These are phyloP conservation scores for Paedocypris sp. DNA, from an alignment of 2,113 vertebrate species.

Conservation along the genomic window DNA sequence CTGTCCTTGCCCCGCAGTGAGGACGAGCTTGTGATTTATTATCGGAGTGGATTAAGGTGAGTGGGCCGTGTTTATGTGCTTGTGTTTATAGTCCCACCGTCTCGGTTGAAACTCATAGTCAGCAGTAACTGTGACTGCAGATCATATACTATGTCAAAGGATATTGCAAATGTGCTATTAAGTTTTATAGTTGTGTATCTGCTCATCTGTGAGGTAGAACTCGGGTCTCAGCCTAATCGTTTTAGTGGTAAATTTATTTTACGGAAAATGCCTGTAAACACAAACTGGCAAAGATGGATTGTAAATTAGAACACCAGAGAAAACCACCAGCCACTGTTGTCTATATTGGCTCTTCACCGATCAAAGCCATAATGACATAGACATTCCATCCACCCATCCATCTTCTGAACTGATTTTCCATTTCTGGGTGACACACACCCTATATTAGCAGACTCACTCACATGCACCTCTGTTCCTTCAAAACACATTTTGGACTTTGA, in stretches of 20 bases:
- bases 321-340: too few species aligned
- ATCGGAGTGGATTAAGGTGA: background rate
- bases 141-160: background rate
- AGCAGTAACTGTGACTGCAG: background rate
- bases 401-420: too few species aligned
- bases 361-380: too few species aligned
- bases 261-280: background rate
- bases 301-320: too few species aligned
- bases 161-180: background rate
- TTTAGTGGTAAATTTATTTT: background rate
- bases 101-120: background rate
- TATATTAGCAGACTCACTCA: too few species aligned
- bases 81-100: background rate
- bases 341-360: too few species aligned
- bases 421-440: too few species aligned
- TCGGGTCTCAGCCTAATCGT: background rate
- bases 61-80: background rate
- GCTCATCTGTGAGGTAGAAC: background rate
- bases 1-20: background rate
- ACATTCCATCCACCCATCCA: too few species aligned
- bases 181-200: background rate
- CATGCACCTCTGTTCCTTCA: too few species aligned
- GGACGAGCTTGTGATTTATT: background rate
- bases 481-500: too few species aligned
- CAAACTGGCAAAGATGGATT: too few species aligned